phyloP scores from a whole-genome alignment of 2,113 vertebrate species.

The Podilymbus podiceps region DNA sequence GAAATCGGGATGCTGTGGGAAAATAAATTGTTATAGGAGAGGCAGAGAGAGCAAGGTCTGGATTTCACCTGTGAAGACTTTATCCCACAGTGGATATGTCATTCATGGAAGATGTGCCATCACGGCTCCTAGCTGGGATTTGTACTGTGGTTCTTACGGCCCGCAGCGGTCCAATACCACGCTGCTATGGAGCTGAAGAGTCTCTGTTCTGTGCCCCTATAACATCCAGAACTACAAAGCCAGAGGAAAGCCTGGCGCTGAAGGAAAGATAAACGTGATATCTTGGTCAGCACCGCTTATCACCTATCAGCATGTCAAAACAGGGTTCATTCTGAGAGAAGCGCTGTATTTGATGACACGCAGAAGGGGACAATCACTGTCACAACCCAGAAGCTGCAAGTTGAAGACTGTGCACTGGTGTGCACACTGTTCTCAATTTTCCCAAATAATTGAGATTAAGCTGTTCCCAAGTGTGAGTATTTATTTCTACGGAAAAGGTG shows the following conservation, averaged over 20 bases:
- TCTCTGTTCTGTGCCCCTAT: not conserved
- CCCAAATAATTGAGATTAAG: not conserved
- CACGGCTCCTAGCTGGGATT: not conserved
- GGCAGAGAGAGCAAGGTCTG: not conserved
- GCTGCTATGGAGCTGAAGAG: not conserved
- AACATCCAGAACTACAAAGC: accelerated
- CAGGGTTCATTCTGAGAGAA: not conserved
- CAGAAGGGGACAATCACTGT: not conserved
- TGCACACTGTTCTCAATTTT: not conserved
- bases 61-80: not conserved
- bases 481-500: not conserved
- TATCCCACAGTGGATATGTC: not conserved
- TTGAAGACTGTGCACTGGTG: slow-evolving; percentile 7
- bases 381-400: not conserved
- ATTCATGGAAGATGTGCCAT: not conserved
- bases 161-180: not conserved
- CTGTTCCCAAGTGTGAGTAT: not conserved
- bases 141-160: not conserved
- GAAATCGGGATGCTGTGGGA: not conserved
- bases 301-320: not conserved
- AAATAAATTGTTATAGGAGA: not conserved
- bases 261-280: not conserved
- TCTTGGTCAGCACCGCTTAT: not conserved
- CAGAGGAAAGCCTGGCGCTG: not conserved
- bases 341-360: not conserved